Evolutionary conservation across 2,888 invertebrate genomes (phyloP).

Genomic region (Cenopis cana): DNA sequence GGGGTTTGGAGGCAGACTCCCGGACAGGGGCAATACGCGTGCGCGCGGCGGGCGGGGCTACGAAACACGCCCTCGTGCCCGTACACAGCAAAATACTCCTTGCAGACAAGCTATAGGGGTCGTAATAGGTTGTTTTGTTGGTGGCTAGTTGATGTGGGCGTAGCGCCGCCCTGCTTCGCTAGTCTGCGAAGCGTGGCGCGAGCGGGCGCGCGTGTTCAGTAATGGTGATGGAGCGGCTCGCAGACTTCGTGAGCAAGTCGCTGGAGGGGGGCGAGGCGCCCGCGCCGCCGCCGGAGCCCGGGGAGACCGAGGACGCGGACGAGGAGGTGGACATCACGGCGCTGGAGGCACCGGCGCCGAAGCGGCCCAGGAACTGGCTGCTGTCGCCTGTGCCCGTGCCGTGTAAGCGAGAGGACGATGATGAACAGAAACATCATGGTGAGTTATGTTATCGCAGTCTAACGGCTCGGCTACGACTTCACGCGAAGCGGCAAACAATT

Average conservation of each 20-base stretch:
- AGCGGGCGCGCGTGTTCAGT: conserved; percentile 77
- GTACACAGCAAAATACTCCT: conserved; percentile 49
- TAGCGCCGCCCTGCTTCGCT: conserved; percentile 65
- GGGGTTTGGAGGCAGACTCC: conserved; percentile 56
- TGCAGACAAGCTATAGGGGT: conserved; percentile 35
- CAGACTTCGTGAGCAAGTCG: conserved; percentile 95
- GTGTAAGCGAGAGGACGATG: conserved; percentile 74
- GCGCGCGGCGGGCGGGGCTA: conserved; percentile 77
- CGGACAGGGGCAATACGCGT: conserved; percentile 63
- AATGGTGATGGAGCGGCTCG: conserved; percentile 93
- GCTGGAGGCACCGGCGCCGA: conserved; percentile 72
- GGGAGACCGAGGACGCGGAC: conserved; percentile 72
- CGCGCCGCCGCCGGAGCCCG: conserved; percentile 78
- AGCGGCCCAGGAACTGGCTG: conserved; percentile 79
- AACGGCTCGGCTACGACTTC: no score
- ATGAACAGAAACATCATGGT: conserved; percentile 78
- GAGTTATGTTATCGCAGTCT: conserved; percentile 47
- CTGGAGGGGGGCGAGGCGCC: conserved; percentile 87
- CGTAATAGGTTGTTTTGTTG: conserved; percentile 8
- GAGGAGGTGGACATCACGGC: conserved; percentile 82
- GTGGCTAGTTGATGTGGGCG: conserved; percentile 64
- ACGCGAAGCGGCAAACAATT: no score
- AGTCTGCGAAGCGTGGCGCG: conserved; percentile 71
- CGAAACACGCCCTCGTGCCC: conserved; percentile 61
- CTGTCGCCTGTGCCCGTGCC: conserved; percentile 74